Conservation (phyloP, 2,888 invertebrate species). For the Cantharis rufa region DNA sequence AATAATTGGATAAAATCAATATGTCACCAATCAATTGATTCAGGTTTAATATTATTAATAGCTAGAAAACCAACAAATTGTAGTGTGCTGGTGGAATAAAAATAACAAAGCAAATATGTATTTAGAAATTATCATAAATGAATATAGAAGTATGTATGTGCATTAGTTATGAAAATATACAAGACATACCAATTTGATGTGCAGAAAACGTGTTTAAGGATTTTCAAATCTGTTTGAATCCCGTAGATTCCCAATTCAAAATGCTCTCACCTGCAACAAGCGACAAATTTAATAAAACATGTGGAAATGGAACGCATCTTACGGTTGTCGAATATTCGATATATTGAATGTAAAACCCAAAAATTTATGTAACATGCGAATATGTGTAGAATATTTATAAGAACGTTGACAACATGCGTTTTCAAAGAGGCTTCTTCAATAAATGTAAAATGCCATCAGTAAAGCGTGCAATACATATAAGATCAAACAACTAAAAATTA, state of each 20-base stretch:
- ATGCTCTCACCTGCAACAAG: constrained; percentile 41
- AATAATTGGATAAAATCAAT: neutral
- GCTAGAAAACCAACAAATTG: neutral
- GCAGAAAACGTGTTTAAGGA: constrained; percentile 21
- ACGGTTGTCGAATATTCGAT: constrained; percentile 35
- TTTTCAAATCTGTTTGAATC: constrained; percentile 37
- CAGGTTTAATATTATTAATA: neutral
- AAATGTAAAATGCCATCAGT: constrained; percentile 1
- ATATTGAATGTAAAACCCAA: constrained; percentile 33
- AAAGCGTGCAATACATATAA: constrained; percentile 10
- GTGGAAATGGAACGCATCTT: constrained; percentile 25
- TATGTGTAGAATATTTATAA: constrained; percentile 21
- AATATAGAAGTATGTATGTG: neutral
- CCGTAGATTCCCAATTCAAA: constrained; percentile 39
- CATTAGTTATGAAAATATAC: constrained; percentile 3
- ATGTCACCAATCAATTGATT: neutral
- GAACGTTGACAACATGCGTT: constrained; percentile 13
- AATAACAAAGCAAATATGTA: neutral
- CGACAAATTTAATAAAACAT: constrained; percentile 43
- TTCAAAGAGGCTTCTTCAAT: constrained; percentile 3
- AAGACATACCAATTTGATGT: constrained; percentile 17
- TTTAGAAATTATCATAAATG: neutral
- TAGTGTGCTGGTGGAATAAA: neutral
- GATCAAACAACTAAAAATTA: neutral
- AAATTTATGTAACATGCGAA: constrained; percentile 26